Percentiles rank a stretch among this genome's conserved stretches.
Conservation (phyloP, 2,797 vertebrate species). For the Erithacus rubecula region DNA sequence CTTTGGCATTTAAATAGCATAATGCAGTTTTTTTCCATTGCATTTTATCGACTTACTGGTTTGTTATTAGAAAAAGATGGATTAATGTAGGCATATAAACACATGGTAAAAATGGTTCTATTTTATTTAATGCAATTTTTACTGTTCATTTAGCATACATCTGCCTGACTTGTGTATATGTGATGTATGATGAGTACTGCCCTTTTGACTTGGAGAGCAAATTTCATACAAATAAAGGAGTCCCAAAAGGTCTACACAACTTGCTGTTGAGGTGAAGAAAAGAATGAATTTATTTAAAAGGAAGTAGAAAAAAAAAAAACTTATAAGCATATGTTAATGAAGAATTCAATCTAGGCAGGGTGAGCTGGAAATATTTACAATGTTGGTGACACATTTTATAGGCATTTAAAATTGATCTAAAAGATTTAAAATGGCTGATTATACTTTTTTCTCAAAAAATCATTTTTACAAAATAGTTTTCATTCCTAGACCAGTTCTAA, state of each 20-base stretch:
- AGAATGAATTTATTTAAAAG: neutral
- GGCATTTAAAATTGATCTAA: neutral
- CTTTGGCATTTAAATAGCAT: neutral
- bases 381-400: neutral
- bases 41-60: neutral
- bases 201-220: neutral
- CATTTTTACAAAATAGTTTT: neutral
- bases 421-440: neutral
- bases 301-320: neutral
- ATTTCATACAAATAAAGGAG: neutral
- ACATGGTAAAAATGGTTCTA: neutral
- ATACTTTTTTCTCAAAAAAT: neutral
- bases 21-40: neutral
- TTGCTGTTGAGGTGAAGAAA: neutral
- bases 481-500: neutral
- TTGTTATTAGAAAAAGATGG: neutral
- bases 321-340: neutral
- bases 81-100: neutral
- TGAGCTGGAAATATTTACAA: neutral
- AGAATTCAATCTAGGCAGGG: neutral
- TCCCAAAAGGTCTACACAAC: neutral
- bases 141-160: accelerated
- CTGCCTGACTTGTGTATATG: neutral
- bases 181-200: neutral
- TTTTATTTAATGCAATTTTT: neutral